phyloP scores from a whole-genome alignment of 1,140 invertebrate species.

The Steinernema khuongi region DNA sequence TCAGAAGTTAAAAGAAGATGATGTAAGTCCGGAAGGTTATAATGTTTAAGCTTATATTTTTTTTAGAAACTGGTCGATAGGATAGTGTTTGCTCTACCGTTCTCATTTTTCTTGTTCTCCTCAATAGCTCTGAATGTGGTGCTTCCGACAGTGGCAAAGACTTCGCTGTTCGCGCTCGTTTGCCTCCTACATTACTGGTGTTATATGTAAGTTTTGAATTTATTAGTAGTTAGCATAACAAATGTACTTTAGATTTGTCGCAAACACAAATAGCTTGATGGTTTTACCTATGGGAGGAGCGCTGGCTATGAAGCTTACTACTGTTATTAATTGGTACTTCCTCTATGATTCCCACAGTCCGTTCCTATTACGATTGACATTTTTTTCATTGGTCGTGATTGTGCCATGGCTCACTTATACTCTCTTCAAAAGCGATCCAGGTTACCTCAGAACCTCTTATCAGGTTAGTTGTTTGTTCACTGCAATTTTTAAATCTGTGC shows the following conservation, averaged over 20 bases:
- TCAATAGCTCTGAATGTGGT: slow-evolving; percentile 12
- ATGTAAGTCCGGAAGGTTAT: slow-evolving; percentile 64
- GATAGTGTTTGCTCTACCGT: slow-evolving; percentile 80
- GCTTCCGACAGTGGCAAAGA: not conserved
- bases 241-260: not conserved
- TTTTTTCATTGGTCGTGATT: not conserved
- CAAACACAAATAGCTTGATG: not conserved
- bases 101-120: slow-evolving; percentile 80
- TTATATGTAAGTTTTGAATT: not conserved
- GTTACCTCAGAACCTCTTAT: not conserved
- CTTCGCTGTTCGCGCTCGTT: not conserved
- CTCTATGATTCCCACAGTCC: not conserved
- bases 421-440: slow-evolving; percentile 19
- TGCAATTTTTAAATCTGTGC: slow-evolving; percentile 8
- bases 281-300: not conserved
- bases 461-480: slow-evolving; percentile 18
- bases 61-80: slow-evolving; percentile 77
- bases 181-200: not conserved
- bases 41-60: slow-evolving; percentile 51
- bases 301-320: not conserved
- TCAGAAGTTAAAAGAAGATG: slow-evolving; percentile 69
- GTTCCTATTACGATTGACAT: not conserved
- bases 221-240: not conserved
- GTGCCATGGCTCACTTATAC: slow-evolving; percentile 32
- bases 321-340: not conserved